Base-by-base conservation (phyloP, 2,113 vertebrate species). In the Microcebus jonahi region DNA sequence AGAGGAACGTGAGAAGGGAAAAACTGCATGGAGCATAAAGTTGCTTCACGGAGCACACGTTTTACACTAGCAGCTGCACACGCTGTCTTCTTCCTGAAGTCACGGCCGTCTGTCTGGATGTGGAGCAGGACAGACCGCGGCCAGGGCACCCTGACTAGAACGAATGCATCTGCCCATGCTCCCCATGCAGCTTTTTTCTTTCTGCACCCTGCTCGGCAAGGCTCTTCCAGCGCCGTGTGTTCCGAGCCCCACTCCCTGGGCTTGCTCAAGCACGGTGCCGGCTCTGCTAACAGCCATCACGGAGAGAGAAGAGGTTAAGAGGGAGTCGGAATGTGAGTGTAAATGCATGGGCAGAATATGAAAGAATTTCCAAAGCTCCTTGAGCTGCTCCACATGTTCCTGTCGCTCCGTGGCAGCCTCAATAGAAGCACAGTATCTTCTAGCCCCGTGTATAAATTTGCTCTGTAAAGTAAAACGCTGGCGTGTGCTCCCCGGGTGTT, bases 351-450 rank as follows among this genome's bases (percentile, higher is more conserved):
- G 88, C 89, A 90, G 90, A 88, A 85, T 93, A 95, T n/a, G 68
- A 97, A 97, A 98, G 97, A 97, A 97, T 75, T 31, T 95, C 96
- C 96, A 87, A 50, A 95, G 75, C 10, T 48, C 85, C 79, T 97
- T 99, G 98, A 99, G 98, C 61, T 7, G 14, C 97, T 98, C 98
- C 98, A 98, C 98, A 97, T 98, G 98, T 97, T 98, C 91, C 94
- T 36, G 70, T 93, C 84, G 96, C 96, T 98, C 95, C 96, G 98
- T 96, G 97, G 97, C 98, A 96, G 96, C 96, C 95, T 96, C 98
- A 73, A 29, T 67, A 61, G 86, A 15, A 85, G 29, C n/a, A 6
- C 23, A 0, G 1, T 87, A 57, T 96, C 96, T 91, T 95, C 83
- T 2, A 86, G 98, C 97, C 94, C 97, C 68, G 15, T 97, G 97